Evolutionary conservation across 2,888 invertebrate species (phyloP), one percentile per base, ranked within the genome.

Genomic region (Colletes collaris): DNA sequence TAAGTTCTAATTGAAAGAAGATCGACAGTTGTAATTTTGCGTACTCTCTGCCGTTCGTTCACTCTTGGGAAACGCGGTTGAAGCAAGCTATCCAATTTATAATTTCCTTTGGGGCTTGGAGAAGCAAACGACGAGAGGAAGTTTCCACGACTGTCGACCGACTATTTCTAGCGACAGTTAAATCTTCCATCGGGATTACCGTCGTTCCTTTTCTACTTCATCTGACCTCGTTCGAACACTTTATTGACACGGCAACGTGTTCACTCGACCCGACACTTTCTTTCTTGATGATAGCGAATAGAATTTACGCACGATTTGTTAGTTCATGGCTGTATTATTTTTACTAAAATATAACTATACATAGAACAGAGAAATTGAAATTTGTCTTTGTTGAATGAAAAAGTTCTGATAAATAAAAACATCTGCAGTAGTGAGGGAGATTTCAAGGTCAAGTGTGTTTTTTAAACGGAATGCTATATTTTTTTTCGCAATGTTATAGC

Each of bases 121-220:
- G 72, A 58, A 62, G 68, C 60, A 72, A 80, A 60, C 64, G 80
- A 67, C 65, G 53, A 59, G 68, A 58, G 46, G 68, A 78, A 79
- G 66, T 76, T 81, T 78, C 76, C 59, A 49, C 60, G 72, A 55
- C 56, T 62, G 66, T 79, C 69, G 71, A 59, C 66, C 75, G 77
- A 75, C 81, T 79, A 85, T 84, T 78, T 79, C 83, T 67, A 65
- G 78, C 82, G 86, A 85, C 87, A 86, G 83, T 79, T 87, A 85
- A 85, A 86, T 86, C 86, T 87, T 87, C 87, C 82, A 76, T 77
- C 65, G 86, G 87, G 83, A 85, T 86, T 87, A 78, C 78, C 75
- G 73, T 69, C 74, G 66, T 73, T 70, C 69, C 82, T 63, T 71
- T 79, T 63, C 69, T 60, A 77, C 50, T 55, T 64, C 55, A 13